Evolutionary conservation across 2,797 vertebrate species (phyloP).

Genomic region (Karalla daura): DNA sequence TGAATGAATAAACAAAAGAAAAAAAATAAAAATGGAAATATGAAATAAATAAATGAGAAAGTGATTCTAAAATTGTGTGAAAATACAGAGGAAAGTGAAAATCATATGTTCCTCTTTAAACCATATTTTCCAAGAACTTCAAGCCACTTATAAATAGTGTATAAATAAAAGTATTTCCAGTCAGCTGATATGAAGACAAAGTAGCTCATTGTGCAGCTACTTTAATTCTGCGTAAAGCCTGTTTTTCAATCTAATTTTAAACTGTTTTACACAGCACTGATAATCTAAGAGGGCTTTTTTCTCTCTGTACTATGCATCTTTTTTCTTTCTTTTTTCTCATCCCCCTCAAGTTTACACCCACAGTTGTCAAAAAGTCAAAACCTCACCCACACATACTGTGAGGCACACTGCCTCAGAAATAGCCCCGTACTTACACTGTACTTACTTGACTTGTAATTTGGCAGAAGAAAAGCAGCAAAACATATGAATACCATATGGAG

Average conservation of each 20-base stretch:
- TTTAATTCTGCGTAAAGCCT: neutral
- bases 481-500: conserved; percentile 15
- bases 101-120: neutral
- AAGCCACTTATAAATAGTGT: neutral
- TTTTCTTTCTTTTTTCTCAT: neutral
- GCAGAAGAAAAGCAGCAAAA: conserved; percentile 15
- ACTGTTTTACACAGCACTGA: neutral
- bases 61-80: accelerated
- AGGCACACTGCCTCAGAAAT: conserved; percentile 4
- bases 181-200: conserved; percentile 44
- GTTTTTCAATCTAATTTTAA: conserved; percentile 3
- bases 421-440: no score
- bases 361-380: conserved; percentile 5
- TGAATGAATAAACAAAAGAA: no score
- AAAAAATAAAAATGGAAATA: no score
- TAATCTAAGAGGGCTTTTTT: neutral
- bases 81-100: neutral
- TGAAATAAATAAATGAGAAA: no score
- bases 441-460: conserved; percentile 26
- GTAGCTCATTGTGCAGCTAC: conserved; percentile 14
- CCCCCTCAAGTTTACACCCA: neutral
- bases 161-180: conserved; percentile 7
- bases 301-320: neutral
- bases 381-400: neutral
- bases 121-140: neutral